A percentile compares a stretch with the other conserved stretches of the same genome.
phyloP scores from a whole-genome alignment of 35 echinoderm and acorn worm species.

The Acanthaster planci region DNA sequence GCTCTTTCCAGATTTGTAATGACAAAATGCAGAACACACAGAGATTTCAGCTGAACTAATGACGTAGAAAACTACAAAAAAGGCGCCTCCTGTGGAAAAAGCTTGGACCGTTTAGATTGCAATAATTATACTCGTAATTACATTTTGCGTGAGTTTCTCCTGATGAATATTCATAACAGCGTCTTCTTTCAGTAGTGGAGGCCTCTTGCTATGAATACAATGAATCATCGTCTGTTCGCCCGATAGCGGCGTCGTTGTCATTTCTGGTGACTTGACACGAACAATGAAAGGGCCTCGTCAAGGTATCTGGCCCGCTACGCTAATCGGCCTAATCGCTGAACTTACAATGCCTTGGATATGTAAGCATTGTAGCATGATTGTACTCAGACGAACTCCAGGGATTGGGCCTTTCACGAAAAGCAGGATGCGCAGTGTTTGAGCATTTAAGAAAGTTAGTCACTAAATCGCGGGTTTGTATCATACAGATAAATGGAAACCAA shows the following conservation, averaged over 20 bases:
- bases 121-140: no score
- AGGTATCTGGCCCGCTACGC: neutral
- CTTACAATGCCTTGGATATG: constrained; percentile 4
- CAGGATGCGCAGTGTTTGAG: no score
- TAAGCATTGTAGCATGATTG: no score
- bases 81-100: no score
- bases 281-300: neutral
- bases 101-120: no score
- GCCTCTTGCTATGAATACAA: neutral
- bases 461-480: no score
- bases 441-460: no score
- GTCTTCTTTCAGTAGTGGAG: neutral
- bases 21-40: no score
- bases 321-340: constrained; percentile 7
- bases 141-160: neutral
- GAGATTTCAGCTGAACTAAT: no score
- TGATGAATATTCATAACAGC: constrained; percentile 15
- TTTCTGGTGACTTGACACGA: constrained; percentile 19
- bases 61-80: no score
- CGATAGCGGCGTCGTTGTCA: neutral
- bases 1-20: no score
- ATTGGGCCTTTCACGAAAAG: neutral
- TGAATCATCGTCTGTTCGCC: neutral
- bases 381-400: neutral
- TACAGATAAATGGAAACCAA: no score